Evolutionary conservation across 2,888 invertebrate genomes (phyloP), one percentile per base, ranked within the genome.

Genomic region (Bellardia bayeri): DNA sequence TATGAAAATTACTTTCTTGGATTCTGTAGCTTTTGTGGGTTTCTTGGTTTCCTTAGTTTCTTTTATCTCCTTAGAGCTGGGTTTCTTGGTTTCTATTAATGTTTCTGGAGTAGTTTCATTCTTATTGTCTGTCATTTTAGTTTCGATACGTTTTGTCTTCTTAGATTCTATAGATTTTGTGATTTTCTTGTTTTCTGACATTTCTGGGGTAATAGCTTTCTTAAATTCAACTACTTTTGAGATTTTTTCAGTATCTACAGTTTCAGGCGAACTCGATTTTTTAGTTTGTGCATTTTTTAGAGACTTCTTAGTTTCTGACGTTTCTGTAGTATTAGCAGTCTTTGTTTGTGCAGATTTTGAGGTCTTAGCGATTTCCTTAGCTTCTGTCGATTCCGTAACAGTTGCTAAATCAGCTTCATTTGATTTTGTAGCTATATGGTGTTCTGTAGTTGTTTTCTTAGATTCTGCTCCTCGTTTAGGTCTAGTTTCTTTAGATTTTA

Each of bases 1-100:
- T 23, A 23, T 56, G 6, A 5, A n/a, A 3, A 5, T n/a, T n/a
- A 23, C 2, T 64, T 30, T 54, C 13, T n/a, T 61, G 23, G 37
- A 6, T 37, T 11, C 16, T 16, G 37, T n/a, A 51, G 51, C 13
- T 58, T 14, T 56, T 42, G 58, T 33, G 9, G 13, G 2, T 11
- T 37, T 54, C 66, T 11, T 42, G 40, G 2, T 71, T 68, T 68
- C 58, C 16, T 72, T 14, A 13, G 40, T 33, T 37, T 80, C 58
- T 40, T 11, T n/a, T 40, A 76, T 33, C 40, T 23, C 14, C 1
- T 14, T 8, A 8, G 8, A 1, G 7, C 2, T 63, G n/a, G 14
- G 61, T 75, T 40, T 64, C 37, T 30, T 64, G 13, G 14, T 8
- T 33, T 8, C 16, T 30, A n/a, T 23, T 51, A 42, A 78, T 42